Base-by-base conservation (phyloP, 2,797 vertebrate species). In the Ara ararauna region DNA sequence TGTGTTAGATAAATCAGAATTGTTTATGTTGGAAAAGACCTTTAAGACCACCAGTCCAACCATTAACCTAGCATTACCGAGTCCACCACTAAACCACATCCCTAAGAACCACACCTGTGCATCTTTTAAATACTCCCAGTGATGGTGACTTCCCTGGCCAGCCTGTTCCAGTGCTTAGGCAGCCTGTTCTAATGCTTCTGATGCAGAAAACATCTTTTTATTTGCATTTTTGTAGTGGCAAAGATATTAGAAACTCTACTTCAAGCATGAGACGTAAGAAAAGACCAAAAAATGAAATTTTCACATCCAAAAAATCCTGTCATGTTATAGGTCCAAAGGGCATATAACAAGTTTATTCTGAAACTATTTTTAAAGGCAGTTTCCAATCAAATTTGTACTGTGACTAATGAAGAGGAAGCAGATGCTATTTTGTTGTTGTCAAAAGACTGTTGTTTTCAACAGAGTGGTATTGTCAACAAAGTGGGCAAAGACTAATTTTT, bases 81-180 rank as follows among this genome's bases (percentile, higher is more conserved):
- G 13, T n/a, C 20, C 7, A 48, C 13, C 36, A 53, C 40, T 75
- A 79, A 68, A 61, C 15, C 30, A 22, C 5, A 7, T 26, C 18
- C 10, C 4, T 10, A 11, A 48, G 11, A 9, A 1, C 1, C 24
- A 34, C 5, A 7, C 8, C 26, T 48, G 16, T 5, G 1, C 0
- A 0, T 24, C 21, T 84, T 86, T 71, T 34, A 65, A 85, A 79
- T 48, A 42, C 2, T 5, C 36, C 4, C 18, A 47, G 15, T 4
- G 13, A 54, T 21, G 5, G 5, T 12, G 19, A 38, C 45, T 61
- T n/a, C 56, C 32, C 9, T 5, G 2, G n/a, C n/a, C n/a, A 58
- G 56, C n/a, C n/a, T 58, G 22, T 34, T 58, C 21, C 22, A 58
- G n/a, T 58, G 32, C 18, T 61, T n/a, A 4, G 20, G 13, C 10